Base-by-base conservation (phyloP, 2,797 vertebrate genomes). In the Manis pentadactyla region DNA sequence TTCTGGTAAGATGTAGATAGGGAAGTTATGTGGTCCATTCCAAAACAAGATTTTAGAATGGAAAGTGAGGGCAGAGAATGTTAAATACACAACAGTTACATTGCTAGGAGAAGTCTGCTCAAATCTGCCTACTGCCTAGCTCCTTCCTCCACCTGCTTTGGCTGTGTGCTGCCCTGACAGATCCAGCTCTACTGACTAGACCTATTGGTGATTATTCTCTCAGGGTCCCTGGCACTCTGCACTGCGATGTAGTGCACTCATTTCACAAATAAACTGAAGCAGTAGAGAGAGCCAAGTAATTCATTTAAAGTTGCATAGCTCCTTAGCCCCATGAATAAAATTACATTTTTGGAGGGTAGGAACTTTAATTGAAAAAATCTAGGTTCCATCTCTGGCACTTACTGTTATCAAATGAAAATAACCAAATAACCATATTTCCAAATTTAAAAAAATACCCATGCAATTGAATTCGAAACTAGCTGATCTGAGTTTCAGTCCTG, bases 341-440 rank as follows among this genome's bases (percentile, higher is more conserved):
- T 68, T 39, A 55, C 14, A 85, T 51, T 82, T 83, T 49, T 78
- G 29, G 46, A 86, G 17, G 7, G n/a, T 23, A 66, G 42, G 21
- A 79, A 88, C 27, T 86, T 68, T 19, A 53, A 81, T 12, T 23
- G 27, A 79, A 84, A 77, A 66, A 83, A 21, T 88, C 19, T 39
- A 63, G 42, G 59, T 91, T 93, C 31, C 13, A 82, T n/a, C n/a
- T 82, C 5, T 69, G 31, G 21, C 3, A 94, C 7, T 79, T 78
- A 73, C 34, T 94, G 64, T 21, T 73, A 77, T 61, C 49, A 84
- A 83, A 81, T 82, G 46, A 73, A 95, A 95, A 61, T n/a, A 63
- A 46, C 21, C 19, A 90, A 92, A 34, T 18, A 85, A 37, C 77
- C 11, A 29, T 12, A 61, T 69, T 85, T 78, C 37, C 14, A 93